Evolutionary conservation across 2,113 vertebrate species (phyloP).

Genomic region (Takifugu bimaculatus): DNA sequence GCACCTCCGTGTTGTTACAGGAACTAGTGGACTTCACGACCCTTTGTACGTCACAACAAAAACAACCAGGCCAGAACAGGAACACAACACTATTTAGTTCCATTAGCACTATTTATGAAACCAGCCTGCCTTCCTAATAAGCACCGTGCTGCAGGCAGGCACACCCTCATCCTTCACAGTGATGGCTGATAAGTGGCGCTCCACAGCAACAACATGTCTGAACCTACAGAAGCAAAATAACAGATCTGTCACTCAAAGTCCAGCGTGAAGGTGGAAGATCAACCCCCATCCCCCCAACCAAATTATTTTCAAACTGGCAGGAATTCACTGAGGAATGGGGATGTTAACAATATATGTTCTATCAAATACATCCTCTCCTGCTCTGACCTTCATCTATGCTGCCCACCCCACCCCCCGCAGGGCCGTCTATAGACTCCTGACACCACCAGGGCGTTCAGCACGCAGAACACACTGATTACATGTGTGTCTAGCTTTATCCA

Average conservation of each 20-base stretch:
- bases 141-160: slow-evolving; percentile 22
- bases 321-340: too few species aligned
- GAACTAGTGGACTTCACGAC: slow-evolving; percentile 24
- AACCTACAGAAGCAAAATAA: slow-evolving; percentile 25
- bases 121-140: slow-evolving; percentile 45
- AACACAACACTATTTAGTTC: slow-evolving; percentile 11
- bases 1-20: slow-evolving; percentile 11
- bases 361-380: too few species aligned
- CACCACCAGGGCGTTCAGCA: too few species aligned
- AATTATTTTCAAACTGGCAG: too few species aligned
- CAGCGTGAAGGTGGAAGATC: too few species aligned
- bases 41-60: slow-evolving; percentile 39
- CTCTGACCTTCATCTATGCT: too few species aligned
- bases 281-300: too few species aligned
- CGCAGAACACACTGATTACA: too few species aligned
- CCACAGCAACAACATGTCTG: slow-evolving; percentile 39
- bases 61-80: slow-evolving; percentile 25
- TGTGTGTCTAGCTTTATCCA: too few species aligned
- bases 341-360: too few species aligned
- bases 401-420: too few species aligned
- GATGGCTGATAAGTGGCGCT: slow-evolving; percentile 43
- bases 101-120: slow-evolving; percentile 51
- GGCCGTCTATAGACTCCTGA: too few species aligned
- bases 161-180: slow-evolving; percentile 36
- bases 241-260: neutral